Evolutionary conservation across 2,888 invertebrate genomes (phyloP).

Genomic region (Eupithecia subfuscata): DNA sequence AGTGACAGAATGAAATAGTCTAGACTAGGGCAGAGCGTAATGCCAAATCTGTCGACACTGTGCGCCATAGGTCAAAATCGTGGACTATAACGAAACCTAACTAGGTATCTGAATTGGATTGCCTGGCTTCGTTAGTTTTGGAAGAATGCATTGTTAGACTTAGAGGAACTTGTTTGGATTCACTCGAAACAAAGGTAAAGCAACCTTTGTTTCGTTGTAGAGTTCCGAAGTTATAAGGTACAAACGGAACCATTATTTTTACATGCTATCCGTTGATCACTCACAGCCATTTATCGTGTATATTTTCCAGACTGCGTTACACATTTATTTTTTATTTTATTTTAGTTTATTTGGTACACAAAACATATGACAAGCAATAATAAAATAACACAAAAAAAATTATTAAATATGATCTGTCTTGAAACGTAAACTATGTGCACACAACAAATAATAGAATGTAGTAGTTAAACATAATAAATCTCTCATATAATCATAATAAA

Average conservation of each 20-base stretch:
- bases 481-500: too few relatives aligned
- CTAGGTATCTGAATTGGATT: background rate
- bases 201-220: too few relatives aligned
- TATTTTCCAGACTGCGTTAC: too few relatives aligned
- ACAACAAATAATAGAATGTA: too few relatives aligned
- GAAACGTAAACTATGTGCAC: too few relatives aligned
- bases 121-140: slow-evolving; percentile 1
- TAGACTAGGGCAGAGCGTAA: background rate
- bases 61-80: background rate
- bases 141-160: slow-evolving; percentile 3
- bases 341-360: too few relatives aligned
- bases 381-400: too few relatives aligned
- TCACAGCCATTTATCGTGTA: background rate
- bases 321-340: too few relatives aligned
- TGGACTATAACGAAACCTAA: background rate
- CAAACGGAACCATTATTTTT: background rate
- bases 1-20: background rate
- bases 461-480: too few relatives aligned
- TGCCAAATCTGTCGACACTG: slow-evolving; percentile 1
- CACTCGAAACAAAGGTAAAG: background rate
- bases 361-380: too few relatives aligned
- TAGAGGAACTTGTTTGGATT: background rate
- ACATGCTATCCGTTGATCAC: background rate
- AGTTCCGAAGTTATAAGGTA: background rate
- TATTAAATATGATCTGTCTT: too few relatives aligned